Evolutionary conservation across 1,140 invertebrate genomes (phyloP), one percentile per base, ranked within the genome.

Genomic region (Cydia fagiglandana): DNA sequence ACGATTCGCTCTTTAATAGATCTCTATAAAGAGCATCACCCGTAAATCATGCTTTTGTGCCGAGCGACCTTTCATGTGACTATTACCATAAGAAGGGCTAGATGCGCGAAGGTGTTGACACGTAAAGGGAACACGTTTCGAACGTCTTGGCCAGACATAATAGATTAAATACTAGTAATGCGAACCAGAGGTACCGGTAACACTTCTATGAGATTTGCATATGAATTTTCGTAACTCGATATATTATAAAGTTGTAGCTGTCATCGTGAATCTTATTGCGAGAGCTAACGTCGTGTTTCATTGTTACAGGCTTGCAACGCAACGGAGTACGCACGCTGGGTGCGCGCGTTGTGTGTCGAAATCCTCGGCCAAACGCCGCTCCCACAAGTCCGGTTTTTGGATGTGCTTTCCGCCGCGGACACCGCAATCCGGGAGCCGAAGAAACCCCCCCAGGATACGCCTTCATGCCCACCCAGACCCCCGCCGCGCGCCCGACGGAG

Each of bases 221-320:
- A 73, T 64, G 75, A 73, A 73, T 45, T 73, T 50, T 70, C 56
- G 38, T 38, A 70, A 50, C 30, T 73, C 12, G 45, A 74, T 53
- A 53, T 53, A 76, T 28, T 53, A 41, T 56, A 76, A 76, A 45
- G 20, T 47, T 64, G n/a, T 66, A 66, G 73, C 73, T 77, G 17
- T 38, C 75, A 53, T 68, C 45, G 24, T 38, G 24, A 70, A 70
- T 70, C 34, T 53, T 73, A 73, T 73, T 28, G 45, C 6, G 41
- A 50, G 41, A 73, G 17, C 17, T 66, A 76, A 76, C 45, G 68
- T 64, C 45, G 66, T 68, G 10, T 77, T 68, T 74, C 45, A 15
- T 90, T 91, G 88, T 91, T 89, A 73, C 89, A 92, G 91, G 85
- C 91, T 85, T 92, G 89, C 86, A 92, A 91, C 83, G 89, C 89